Conservation (phyloP, 2,888 invertebrate genomes). For the Rotaria macrura region DNA sequence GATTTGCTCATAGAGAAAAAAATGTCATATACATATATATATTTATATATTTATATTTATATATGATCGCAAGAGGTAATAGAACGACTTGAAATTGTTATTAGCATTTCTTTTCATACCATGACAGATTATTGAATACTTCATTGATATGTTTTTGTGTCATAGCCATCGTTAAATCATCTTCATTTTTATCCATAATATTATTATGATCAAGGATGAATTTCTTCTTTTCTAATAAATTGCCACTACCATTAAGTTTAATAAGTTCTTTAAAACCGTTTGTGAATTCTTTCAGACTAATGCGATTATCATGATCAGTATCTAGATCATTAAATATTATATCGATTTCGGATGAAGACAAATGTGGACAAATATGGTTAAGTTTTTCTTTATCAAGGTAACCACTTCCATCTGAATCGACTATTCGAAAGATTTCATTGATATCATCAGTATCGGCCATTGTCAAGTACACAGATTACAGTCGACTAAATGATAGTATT, state of each 20-base stretch:
- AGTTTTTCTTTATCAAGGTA: slow-evolving; percentile 14
- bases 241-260: background rate
- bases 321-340: background rate
- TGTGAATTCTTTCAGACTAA: background rate
- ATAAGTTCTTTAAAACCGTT: slow-evolving; percentile 9
- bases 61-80: background rate
- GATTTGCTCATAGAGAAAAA: too few relatives aligned
- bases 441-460: background rate
- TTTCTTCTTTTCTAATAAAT: background rate
- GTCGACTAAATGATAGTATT: background rate
- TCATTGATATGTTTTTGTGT: background rate
- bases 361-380: background rate
- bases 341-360: background rate
- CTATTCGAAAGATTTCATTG: background rate
- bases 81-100: background rate
- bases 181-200: background rate
- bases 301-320: background rate
- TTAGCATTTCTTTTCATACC: background rate
- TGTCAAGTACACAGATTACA: background rate
- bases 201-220: background rate
- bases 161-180: background rate
- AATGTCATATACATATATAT: too few relatives aligned
- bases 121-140: background rate
- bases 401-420: background rate
- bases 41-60: too few relatives aligned